These are phyloP conservation scores for Chrysopilus asiliformis DNA, from an alignment of 2,888 invertebrate genomes.

Conservation along the genomic window DNA sequence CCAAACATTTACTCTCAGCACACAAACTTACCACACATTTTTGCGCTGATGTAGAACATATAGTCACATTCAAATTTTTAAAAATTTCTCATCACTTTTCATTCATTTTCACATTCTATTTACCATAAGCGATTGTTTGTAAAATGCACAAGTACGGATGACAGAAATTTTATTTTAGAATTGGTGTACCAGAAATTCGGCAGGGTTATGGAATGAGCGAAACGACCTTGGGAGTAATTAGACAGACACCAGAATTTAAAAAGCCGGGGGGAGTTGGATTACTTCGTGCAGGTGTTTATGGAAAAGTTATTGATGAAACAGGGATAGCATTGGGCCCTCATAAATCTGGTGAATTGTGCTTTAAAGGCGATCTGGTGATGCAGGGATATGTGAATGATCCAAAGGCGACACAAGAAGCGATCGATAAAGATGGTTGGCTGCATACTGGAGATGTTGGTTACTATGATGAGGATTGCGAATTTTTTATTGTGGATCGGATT, in stretches of 20 bases:
- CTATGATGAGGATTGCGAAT: conserved; percentile 60
- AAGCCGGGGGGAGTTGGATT: conserved; percentile 54
- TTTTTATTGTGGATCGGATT: conserved; percentile 70
- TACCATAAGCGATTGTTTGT: too few relatives aligned
- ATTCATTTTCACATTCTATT: too few relatives aligned
- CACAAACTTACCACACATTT: too few relatives aligned
- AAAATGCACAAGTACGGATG: too few relatives aligned
- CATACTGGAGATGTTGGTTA: conserved; percentile 73
- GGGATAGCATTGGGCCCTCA: conserved; percentile 48
- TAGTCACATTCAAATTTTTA: too few relatives aligned
- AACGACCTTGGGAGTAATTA: conserved; percentile 46
- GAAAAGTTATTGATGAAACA: conserved; percentile 51
- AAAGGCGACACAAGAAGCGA: conserved; percentile 46
- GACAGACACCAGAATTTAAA: conserved; percentile 29
- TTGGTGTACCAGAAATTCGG: conserved; percentile 40
- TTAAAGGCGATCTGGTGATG: conserved; percentile 69
- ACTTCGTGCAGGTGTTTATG: conserved; percentile 50
- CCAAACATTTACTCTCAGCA: too few relatives aligned
- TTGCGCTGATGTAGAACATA: too few relatives aligned
- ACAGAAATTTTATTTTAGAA: too few relatives aligned
- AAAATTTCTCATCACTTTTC: too few relatives aligned
- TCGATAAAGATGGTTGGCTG: conserved; percentile 64
- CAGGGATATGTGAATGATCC: conserved; percentile 68
- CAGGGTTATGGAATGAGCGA: conserved; percentile 77
- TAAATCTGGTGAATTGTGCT: conserved; percentile 68